phyloP scores from a whole-genome alignment of 2,113 vertebrate genomes.

The Pterocles gutturalis region DNA sequence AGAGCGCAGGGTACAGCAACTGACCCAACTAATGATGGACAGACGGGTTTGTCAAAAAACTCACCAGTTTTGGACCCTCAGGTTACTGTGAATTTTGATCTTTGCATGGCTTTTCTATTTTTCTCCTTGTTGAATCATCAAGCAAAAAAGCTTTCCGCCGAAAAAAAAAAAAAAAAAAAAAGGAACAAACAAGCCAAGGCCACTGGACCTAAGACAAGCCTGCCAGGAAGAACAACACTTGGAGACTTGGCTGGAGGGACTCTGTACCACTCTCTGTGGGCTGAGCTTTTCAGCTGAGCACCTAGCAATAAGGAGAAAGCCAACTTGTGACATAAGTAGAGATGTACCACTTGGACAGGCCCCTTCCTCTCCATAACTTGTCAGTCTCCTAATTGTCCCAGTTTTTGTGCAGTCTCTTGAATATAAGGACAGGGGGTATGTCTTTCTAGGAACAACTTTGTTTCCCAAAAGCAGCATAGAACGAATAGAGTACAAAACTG shows the following conservation, averaged over 20 bases:
- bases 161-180: not conserved
- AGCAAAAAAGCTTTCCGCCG: not conserved
- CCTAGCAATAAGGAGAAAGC: not conserved
- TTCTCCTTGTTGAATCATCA: not conserved
- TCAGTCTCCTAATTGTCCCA: not conserved
- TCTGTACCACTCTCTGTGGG: rapidly evolving
- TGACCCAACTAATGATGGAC: not conserved
- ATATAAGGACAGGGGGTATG: not conserved
- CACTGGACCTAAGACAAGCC: not conserved
- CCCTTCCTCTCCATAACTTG: not conserved
- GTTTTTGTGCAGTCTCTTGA: not conserved
- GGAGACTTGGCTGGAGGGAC: not conserved
- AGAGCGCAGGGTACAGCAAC: not conserved
- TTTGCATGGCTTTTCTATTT: not conserved
- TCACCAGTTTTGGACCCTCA: not conserved
- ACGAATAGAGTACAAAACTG: not conserved
- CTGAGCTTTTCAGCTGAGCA: not conserved
- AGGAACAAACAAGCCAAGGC: not conserved
- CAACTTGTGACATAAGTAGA: not conserved
- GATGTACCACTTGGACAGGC: not conserved
- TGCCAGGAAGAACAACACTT: not conserved
- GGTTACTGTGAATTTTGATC: not conserved
- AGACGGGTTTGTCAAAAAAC: not conserved
- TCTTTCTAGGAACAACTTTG: not conserved
- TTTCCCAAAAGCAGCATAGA: conserved; percentile 1